phyloP scores from a whole-genome alignment of 37 sponge, comb jelly and placozoan genomes.

The Beroe forskalii region DNA sequence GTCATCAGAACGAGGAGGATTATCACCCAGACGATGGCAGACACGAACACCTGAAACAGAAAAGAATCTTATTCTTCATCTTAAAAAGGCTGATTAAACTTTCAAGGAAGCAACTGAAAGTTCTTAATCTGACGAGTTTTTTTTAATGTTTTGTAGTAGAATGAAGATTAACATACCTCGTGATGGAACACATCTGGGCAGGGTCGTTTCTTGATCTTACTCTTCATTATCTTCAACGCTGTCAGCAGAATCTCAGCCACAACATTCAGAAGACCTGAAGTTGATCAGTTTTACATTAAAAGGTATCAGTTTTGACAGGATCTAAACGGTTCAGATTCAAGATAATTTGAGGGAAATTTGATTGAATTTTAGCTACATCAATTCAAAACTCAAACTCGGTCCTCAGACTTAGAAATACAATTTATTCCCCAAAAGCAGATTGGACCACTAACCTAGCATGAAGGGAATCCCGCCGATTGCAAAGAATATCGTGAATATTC shows the following conservation, averaged over 20 bases:
- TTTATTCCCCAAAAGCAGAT: background rate
- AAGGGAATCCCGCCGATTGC: constrained; percentile 59
- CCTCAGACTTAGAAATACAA: no score
- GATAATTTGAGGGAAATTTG: no score
- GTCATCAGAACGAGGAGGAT: constrained; percentile 22
- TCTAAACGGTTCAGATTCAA: no score
- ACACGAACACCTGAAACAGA: constrained; percentile 21
- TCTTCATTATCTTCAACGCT: constrained; percentile 12
- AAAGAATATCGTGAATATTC: constrained; percentile 33
- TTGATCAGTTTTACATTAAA: background rate
- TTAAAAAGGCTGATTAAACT: no score
- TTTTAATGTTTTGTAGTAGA: no score
- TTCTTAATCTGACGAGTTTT: no score
- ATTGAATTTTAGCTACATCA: no score
- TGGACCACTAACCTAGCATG: constrained; percentile 34
- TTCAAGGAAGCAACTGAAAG: no score
- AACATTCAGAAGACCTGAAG: constrained; percentile 37
- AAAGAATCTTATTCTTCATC: no score
- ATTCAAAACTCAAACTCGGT: no score
- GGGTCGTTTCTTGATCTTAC: constrained; percentile 7
- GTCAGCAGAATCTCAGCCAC: constrained; percentile 57
- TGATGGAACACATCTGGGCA: constrained; percentile 15
- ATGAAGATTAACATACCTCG: no score
- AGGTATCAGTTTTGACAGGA: no score
- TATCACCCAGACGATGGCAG: background rate